Evolutionary conservation across 2,888 invertebrate genomes (phyloP).

Genomic region (Lepas anatifera): DNA sequence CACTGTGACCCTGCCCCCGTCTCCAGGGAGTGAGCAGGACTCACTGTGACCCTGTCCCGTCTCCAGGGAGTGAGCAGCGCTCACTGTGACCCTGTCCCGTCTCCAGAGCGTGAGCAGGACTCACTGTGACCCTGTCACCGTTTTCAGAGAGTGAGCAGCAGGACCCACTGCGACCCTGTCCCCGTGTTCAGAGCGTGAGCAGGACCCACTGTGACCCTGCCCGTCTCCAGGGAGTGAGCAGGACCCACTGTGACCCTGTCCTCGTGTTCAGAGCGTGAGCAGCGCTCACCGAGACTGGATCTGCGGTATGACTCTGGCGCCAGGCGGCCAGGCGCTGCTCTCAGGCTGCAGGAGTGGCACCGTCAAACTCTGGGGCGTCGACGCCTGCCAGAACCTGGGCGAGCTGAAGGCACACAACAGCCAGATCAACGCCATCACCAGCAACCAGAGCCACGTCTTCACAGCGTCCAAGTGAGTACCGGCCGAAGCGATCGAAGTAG

Average conservation of each 20-base stretch:
- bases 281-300: slow-evolving; percentile 83
- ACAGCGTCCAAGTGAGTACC: slow-evolving; percentile 52
- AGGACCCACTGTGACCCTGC: background rate
- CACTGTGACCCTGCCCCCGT: too few species aligned
- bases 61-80: too few species aligned
- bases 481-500: too few species aligned
- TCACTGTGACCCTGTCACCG: too few species aligned
- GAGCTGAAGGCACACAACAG: slow-evolving; percentile 54
- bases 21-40: too few species aligned
- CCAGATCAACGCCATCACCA: slow-evolving; percentile 54
- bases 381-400: slow-evolving; percentile 50
- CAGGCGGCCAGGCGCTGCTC: slow-evolving; percentile 45
- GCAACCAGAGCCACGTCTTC: slow-evolving; percentile 51
- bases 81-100: too few species aligned
- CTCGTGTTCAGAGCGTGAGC: slow-evolving; percentile 46
- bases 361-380: slow-evolving; percentile 60
- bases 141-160: background rate
- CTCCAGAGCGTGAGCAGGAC: too few species aligned
- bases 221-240: background rate
- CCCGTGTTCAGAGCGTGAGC: background rate
- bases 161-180: background rate
- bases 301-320: slow-evolving; percentile 52
- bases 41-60: background rate
- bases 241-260: background rate
- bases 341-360: slow-evolving; percentile 65